These are phyloP conservation scores for Strigamia transsilvanica DNA, from an alignment of 2,888 invertebrate species.

Conservation along the genomic window DNA sequence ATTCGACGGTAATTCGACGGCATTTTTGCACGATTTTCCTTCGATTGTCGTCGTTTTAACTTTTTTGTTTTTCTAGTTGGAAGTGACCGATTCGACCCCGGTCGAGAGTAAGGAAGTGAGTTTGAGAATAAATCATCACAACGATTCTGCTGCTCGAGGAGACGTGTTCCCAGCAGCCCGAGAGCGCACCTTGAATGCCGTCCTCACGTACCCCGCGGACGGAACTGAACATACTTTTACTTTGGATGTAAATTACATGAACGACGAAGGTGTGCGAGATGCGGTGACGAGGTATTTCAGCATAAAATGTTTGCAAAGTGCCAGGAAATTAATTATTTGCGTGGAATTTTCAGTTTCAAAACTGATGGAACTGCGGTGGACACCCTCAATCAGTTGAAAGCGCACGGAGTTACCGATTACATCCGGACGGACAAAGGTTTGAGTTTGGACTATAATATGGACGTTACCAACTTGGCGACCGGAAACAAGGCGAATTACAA, in stretches of 20 bases:
- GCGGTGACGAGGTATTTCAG: neutral
- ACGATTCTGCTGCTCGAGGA: neutral
- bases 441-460: neutral
- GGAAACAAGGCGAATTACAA: constrained; percentile 50
- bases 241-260: constrained; percentile 14
- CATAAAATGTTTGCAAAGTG: too few species aligned
- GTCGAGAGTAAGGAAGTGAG: constrained; percentile 13
- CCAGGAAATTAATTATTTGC: neutral
- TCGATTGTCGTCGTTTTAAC: neutral
- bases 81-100: constrained; percentile 17
- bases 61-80: neutral
- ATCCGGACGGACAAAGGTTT: neutral
- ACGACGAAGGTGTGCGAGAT: constrained; percentile 31
- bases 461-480: neutral
- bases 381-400: neutral
- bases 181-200: neutral
- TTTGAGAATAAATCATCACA: constrained; percentile 23
- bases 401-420: constrained; percentile 37
- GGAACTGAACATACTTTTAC: neutral
- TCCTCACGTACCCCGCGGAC: constrained; percentile 20
- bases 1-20: constrained; percentile 13
- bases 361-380: neutral
- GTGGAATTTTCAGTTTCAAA: constrained; percentile 35
- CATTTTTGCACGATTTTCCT: neutral
- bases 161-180: neutral